phyloP scores from a whole-genome alignment of 1,140 invertebrate genomes.

The Dolichoris vasculosae region DNA sequence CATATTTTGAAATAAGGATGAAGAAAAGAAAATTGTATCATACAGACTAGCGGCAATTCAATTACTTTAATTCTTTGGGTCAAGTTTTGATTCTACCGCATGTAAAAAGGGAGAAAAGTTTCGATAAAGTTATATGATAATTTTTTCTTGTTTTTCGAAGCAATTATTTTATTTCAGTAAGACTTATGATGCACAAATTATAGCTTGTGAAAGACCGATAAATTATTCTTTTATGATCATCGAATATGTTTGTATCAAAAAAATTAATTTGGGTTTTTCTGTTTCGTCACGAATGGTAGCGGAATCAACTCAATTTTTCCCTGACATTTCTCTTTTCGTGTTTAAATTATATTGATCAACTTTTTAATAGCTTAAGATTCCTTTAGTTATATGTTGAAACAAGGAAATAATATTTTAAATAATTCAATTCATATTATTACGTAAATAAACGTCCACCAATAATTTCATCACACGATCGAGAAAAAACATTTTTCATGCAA shows the following conservation, averaged over 20 bases:
- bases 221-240: conserved; percentile 26
- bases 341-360: conserved; percentile 8
- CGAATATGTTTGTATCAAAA: neutral
- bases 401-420: neutral
- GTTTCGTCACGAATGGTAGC: neutral
- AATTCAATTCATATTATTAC: neutral
- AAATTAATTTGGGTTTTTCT: conserved; percentile 17
- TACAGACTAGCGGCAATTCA: neutral
- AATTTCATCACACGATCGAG: neutral
- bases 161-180: conserved; percentile 25
- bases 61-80: neutral
- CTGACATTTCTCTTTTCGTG: neutral
- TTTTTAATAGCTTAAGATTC: conserved; percentile 9
- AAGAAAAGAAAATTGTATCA: neutral
- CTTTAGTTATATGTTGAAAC: neutral
- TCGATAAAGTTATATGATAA: conserved; percentile 4
- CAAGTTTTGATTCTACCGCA: neutral
- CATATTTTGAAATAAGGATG: neutral
- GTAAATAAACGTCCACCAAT: neutral
- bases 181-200: conserved; percentile 21
- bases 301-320: conserved; percentile 7
- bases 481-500: neutral
- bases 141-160: conserved; percentile 17
- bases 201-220: conserved; percentile 24
- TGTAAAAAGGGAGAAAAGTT: neutral